phyloP scores from a whole-genome alignment of 30 jellyfish, hydroid and myxozoan genomes.

The Hydractinia symbiolongicarpus region DNA sequence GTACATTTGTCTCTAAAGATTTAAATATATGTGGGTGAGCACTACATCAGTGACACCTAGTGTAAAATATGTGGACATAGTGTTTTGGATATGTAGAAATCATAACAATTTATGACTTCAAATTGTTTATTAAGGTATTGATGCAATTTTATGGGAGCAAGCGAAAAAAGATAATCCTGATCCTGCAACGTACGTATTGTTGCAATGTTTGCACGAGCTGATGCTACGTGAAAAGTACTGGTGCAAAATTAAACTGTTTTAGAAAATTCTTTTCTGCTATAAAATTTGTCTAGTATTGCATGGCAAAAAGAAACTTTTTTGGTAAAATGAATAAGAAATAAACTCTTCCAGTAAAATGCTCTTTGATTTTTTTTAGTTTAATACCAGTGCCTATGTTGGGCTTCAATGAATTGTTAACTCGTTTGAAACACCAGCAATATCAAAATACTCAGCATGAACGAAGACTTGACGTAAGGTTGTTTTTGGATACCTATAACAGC shows the following conservation, averaged over 20 bases:
- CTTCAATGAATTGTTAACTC: slow-evolving; percentile 59
- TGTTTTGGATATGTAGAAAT: background rate
- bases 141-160: slow-evolving; percentile 85
- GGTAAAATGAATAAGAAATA: too few relatives aligned
- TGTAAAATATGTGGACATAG: background rate
- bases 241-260: too few relatives aligned
- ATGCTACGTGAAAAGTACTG: too few relatives aligned
- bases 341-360: background rate
- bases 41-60: too few relatives aligned
- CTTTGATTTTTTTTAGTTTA: slow-evolving; percentile 35
- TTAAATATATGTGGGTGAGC: background rate
- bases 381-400: slow-evolving; percentile 94
- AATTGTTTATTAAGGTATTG: slow-evolving; percentile 55
- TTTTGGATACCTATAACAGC: background rate
- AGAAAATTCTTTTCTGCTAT: too few relatives aligned
- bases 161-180: slow-evolving; percentile 88
- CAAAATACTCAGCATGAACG: slow-evolving; percentile 72
- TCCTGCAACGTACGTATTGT: slow-evolving; percentile 56
- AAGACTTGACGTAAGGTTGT: slow-evolving; percentile 49
- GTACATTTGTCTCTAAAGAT: background rate
- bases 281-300: too few relatives aligned
- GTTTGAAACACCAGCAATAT: slow-evolving; percentile 69
- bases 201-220: background rate
- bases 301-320: too few relatives aligned
- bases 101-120: background rate